These are phyloP conservation scores for Celastrina argiolus DNA, from an alignment of 2,888 invertebrate genomes.

Conservation along the genomic window DNA sequence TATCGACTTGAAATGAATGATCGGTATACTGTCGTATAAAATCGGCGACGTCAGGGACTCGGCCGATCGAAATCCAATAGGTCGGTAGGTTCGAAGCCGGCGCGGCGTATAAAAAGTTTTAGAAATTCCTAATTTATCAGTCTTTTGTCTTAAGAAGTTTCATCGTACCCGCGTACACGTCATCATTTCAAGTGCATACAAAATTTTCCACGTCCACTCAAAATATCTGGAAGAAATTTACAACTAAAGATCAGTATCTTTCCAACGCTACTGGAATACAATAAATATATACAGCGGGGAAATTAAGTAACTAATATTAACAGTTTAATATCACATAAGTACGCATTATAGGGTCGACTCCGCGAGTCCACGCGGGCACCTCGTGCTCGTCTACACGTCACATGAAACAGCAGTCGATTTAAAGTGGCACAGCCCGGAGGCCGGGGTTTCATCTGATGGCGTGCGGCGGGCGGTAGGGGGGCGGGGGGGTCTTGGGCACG, in stretches of 20 bases:
- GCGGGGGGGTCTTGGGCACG: slow-evolving; percentile 72
- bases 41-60: background rate
- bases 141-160: slow-evolving; percentile 9
- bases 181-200: slow-evolving; percentile 17
- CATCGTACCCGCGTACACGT: background rate
- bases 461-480: slow-evolving; percentile 70
- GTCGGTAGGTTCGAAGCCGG: background rate
- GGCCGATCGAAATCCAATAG: background rate
- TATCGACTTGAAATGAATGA: slow-evolving; percentile 14
- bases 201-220: slow-evolving; percentile 12
- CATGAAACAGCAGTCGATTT: slow-evolving; percentile 75
- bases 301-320: slow-evolving; percentile 60
- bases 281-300: slow-evolving; percentile 62
- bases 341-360: slow-evolving; percentile 59
- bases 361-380: background rate
- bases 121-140: slow-evolving; percentile 23
- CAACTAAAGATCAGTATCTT: slow-evolving; percentile 19
- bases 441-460: slow-evolving; percentile 70
- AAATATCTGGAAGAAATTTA: slow-evolving; percentile 22
- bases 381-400: slow-evolving; percentile 44
- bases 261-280: slow-evolving; percentile 23
- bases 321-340: slow-evolving; percentile 74
- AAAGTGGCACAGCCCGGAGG: slow-evolving; percentile 51
- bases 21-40: background rate
- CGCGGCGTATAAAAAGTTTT: slow-evolving; percentile 15